Evolutionary conservation across 2,888 invertebrate genomes (phyloP), one percentile per base, ranked within the genome.

Genomic region (Diarsia mendica): DNA sequence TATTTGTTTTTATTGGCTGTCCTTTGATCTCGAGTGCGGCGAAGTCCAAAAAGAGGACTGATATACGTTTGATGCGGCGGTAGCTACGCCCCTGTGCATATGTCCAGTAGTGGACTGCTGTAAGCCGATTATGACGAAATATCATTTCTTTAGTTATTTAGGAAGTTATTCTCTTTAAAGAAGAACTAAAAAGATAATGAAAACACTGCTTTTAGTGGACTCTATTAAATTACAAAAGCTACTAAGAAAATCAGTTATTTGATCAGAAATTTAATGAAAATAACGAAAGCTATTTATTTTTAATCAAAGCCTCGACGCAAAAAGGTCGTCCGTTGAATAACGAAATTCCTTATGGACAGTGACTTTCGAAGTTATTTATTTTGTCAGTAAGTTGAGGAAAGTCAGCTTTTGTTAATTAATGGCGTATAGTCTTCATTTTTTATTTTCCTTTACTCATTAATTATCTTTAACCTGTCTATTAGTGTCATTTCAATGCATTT

Each of bases 181-280:
- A 20, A 51, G 10, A 46, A 73, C 20, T 33, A 60, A 53, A 73
- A 72, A 63, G 13, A 18, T 15, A 39, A 60, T 60, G n/a, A 48
- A 48, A 33, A 28, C 2, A 63, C 23, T 20, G 63, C 8, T 72
- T 73, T 60, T 49, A 15, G 11, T 8, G 48, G 0, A 11, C 5
- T 75, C 15, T 15, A 48, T 60, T 15, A 46, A 53, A 77, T 67
- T 48, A 61, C 39, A 67, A 60, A 66, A 67, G 2, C 8, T 46
- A 23, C 15, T 20, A 18, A 60, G 76, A 75, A 46, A 51, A 33
- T 33, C 20, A 46, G 44, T 46, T 33, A 66, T 75, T 66, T 60
- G 58, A 75, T 75, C 49, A 75, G 60, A 58, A 33, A 28, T 75
- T 65, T 75, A 75, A 75, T 75, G 13, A 66, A 66, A 75, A 66